phyloP scores from a whole-genome alignment of 1,140 invertebrate species.

The Psix sp. region DNA sequence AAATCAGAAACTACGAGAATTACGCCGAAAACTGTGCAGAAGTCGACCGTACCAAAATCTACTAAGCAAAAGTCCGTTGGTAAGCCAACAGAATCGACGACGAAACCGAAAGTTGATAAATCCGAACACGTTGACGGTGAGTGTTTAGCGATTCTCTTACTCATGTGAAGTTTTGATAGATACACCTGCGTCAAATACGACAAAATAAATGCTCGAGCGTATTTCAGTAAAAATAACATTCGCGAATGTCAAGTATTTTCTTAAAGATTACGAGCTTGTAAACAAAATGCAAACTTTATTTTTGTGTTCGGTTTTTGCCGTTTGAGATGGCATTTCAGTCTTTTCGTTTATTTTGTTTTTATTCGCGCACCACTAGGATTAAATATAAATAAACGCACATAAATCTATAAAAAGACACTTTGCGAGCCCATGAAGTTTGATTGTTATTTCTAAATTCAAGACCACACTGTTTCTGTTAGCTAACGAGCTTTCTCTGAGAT shows the following conservation, averaged over 20 bases:
- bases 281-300: too few species aligned
- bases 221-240: too few species aligned
- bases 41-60: constrained; percentile 32
- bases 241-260: too few species aligned
- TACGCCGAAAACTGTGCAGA: constrained; percentile 39
- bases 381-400: constrained; percentile 3
- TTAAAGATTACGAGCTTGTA: too few species aligned
- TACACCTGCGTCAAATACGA: too few species aligned
- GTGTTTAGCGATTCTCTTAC: constrained; percentile 39
- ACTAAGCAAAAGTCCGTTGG: constrained; percentile 45
- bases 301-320: too few species aligned
- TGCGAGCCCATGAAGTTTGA: constrained; percentile 31
- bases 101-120: constrained; percentile 51
- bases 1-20: constrained; percentile 57
- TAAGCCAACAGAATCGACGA: constrained; percentile 39
- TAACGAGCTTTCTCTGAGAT: constrained; percentile 41
- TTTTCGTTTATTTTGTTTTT: too few species aligned
- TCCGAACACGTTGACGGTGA: constrained; percentile 48
- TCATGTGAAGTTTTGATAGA: too few species aligned
- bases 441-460: constrained; percentile 46
- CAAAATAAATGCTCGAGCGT: too few species aligned
- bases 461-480: constrained; percentile 23
- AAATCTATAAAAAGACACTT: constrained; percentile 13
- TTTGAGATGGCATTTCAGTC: too few species aligned
- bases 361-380: background rate